A percentile compares a stretch with the other conserved stretches of the same genome.
phyloP scores from a whole-genome alignment of 2,888 invertebrate species.

The Nomada flava region DNA sequence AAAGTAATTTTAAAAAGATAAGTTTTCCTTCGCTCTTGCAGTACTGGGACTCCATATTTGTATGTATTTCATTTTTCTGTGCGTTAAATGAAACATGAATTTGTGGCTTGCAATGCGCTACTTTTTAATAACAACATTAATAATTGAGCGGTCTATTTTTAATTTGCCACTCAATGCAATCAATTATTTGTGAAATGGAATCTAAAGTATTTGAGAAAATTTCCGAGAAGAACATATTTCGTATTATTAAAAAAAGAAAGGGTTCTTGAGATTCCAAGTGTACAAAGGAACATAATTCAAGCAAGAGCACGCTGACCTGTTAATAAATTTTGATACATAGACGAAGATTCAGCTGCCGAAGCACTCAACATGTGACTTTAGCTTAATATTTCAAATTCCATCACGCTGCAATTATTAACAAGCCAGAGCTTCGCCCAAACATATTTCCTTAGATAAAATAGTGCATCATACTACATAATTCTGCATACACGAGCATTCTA shows the following conservation, averaged over 20 bases:
- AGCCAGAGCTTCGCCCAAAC: no score
- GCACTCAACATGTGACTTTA: no score
- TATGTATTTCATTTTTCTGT: not conserved
- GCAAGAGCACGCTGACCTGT: no score
- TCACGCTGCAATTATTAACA: no score
- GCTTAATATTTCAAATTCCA: no score
- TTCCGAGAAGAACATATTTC: not conserved
- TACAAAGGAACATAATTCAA: no score
- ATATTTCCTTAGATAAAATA: not conserved
- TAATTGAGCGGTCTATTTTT: not conserved
- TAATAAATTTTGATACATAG: no score
- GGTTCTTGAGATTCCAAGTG: not conserved
- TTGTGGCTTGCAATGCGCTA: not conserved
- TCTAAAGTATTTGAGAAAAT: not conserved
- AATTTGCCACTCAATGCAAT: not conserved
- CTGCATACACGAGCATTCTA: not conserved
- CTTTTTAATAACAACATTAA: not conserved
- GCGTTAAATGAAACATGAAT: conserved; percentile 7
- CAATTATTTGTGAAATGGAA: not conserved
- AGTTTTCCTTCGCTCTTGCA: not conserved
- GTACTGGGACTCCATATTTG: not conserved
- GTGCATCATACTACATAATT: not conserved
- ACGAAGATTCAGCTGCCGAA: no score
- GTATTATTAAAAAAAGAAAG: not conserved
- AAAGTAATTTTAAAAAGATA: conserved; percentile 42